These are phyloP conservation scores for Panorpa germanica DNA, from an alignment of 2,888 invertebrate species.

Conservation along the genomic window DNA sequence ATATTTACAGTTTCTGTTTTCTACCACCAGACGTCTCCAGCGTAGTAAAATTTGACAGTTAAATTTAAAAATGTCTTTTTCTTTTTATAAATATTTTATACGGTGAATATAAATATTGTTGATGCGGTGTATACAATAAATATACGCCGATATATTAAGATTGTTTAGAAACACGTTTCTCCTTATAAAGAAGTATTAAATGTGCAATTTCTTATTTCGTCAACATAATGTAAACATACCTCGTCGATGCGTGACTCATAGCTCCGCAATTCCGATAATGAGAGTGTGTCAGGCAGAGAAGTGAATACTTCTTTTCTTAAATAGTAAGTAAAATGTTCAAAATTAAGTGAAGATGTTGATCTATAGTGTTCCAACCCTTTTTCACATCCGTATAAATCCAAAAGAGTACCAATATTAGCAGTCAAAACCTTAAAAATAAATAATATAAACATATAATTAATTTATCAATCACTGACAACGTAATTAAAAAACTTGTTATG, in stretches of 20 bases:
- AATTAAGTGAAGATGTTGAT: constrained; percentile 46
- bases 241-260: constrained; percentile 51
- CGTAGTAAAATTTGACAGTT: too few relatives aligned
- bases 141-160: too few relatives aligned
- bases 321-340: constrained; percentile 58
- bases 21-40: too few relatives aligned
- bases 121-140: too few relatives aligned
- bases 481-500: background rate
- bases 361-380: constrained; percentile 60
- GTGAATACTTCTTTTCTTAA: constrained; percentile 56
- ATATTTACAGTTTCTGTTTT: too few relatives aligned
- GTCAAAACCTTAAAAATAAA: constrained; percentile 46
- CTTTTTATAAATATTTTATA: too few relatives aligned
- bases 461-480: constrained; percentile 1
- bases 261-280: constrained; percentile 32
- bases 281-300: constrained; percentile 38
- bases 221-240: constrained; percentile 25
- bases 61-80: too few relatives aligned
- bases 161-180: too few relatives aligned
- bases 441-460: constrained; percentile 8
- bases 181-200: constrained; percentile 3
- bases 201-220: background rate
- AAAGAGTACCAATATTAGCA: constrained; percentile 58
- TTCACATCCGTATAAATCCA: constrained; percentile 62
- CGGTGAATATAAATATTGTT: too few relatives aligned